phyloP scores from a whole-genome alignment of 2,888 invertebrate genomes.

The Ophion slaviceki region DNA sequence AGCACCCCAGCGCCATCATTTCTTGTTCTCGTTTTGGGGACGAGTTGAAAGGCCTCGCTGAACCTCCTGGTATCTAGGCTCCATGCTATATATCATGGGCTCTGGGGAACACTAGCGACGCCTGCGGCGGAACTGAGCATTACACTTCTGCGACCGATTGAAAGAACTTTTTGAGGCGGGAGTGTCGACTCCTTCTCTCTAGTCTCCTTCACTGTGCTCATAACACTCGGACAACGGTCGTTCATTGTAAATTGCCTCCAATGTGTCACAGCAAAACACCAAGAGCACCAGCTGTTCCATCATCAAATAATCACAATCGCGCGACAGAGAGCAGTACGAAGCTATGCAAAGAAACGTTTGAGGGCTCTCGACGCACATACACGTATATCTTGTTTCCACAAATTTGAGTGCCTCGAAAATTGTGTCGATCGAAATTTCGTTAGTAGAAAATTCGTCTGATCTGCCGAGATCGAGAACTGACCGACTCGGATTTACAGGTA shows the following conservation, averaged over 20 bases:
- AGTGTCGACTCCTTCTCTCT: too few species aligned
- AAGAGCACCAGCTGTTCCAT: constrained; percentile 51
- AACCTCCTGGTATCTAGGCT: too few species aligned
- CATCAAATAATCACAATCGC: not conserved
- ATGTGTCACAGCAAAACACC: constrained; percentile 2
- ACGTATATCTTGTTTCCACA: not conserved
- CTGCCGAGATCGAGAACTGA: not conserved
- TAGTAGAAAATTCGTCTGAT: not conserved
- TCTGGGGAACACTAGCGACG: too few species aligned
- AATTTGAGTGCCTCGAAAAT: constrained; percentile 21
- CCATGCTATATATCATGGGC: too few species aligned
- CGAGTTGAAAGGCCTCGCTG: too few species aligned
- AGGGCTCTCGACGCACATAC: not conserved
- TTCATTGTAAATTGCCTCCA: constrained; percentile 16
- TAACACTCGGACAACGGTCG: not conserved
- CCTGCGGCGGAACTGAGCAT: too few species aligned
- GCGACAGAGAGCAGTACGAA: not conserved
- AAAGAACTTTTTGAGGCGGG: too few species aligned
- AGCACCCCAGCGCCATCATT: too few species aligned
- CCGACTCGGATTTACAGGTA: constrained; percentile 26
- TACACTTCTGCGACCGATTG: too few species aligned
- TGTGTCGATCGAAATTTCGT: constrained; percentile 11
- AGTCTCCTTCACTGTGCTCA: too few species aligned
- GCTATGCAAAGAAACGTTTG: not conserved
- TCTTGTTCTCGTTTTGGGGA: fast-evolving